Conservation (phyloP, 2,797 vertebrate genomes). For the Craterocephalus amniculus region DNA sequence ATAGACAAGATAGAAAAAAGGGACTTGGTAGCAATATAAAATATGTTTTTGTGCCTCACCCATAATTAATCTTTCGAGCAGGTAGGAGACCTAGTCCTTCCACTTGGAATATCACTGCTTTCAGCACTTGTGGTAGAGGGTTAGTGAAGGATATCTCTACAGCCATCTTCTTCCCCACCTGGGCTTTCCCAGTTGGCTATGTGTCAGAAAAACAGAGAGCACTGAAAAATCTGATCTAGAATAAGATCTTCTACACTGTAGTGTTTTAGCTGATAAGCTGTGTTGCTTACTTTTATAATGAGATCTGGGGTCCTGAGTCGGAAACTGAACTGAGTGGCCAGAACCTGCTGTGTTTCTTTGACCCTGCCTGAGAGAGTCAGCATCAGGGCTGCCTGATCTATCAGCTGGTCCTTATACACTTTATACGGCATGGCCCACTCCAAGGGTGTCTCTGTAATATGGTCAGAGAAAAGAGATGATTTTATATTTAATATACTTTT, state of each 20-base stretch:
- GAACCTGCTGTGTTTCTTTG: conserved; percentile 80
- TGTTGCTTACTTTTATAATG: conserved; percentile 80
- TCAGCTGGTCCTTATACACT: conserved; percentile 84
- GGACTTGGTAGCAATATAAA: neutral
- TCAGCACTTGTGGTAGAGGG: conserved; percentile 84
- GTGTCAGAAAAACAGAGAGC: neutral
- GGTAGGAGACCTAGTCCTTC: conserved; percentile 88
- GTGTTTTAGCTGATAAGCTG: neutral
- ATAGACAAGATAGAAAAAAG: conserved; percentile 10
- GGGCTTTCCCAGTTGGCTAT: conserved; percentile 76
- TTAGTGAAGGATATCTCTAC: conserved; percentile 90
- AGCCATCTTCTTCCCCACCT: conserved; percentile 79
- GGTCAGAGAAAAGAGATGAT: neutral
- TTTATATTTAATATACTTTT: no score
- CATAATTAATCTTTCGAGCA: conserved; percentile 63
- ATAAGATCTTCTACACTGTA: neutral
- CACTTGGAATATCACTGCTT: conserved; percentile 83
- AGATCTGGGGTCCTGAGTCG: conserved; percentile 89
- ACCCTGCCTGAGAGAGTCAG: conserved; percentile 83
- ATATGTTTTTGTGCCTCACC: conserved; percentile 54
- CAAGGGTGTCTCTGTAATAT: conserved; percentile 67
- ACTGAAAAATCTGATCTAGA: conserved; percentile 8
- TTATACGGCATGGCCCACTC: conserved; percentile 76
- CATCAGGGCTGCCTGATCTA: conserved; percentile 91
- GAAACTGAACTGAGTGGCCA: conserved; percentile 91